Percentiles rank a stretch among this genome's conserved stretches.
phyloP scores from a whole-genome alignment of 2,113 vertebrate genomes.

The Oxygymnocypris stewartii region DNA sequence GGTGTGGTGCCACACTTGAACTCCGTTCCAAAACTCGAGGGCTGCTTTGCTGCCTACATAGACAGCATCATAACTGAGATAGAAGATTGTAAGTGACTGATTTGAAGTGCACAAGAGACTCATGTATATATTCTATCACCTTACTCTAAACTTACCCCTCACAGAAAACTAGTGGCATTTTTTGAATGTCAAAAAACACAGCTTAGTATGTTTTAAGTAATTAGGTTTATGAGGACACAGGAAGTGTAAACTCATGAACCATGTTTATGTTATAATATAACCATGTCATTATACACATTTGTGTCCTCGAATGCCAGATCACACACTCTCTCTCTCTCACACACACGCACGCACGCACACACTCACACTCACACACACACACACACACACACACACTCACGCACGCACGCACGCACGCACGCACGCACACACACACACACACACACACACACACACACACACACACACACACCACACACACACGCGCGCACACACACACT shows the following conservation, averaged over 20 bases:
- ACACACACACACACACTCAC: background rate
- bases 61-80: background rate
- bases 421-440: background rate
- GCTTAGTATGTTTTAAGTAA: background rate
- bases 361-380: background rate
- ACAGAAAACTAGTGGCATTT: too few species aligned
- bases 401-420: background rate
- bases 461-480: background rate
- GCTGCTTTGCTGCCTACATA: background rate
- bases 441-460: background rate
- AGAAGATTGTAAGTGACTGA: too few species aligned
- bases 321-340: too few species aligned
- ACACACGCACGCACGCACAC: too few species aligned
- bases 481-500: background rate
- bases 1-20: background rate
- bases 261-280: background rate
- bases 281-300: background rate
- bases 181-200: background rate
- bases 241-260: background rate
- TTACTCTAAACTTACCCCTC: too few species aligned
- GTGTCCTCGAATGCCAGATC: background rate
- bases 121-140: too few species aligned
- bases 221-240: background rate
- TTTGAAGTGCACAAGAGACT: background rate
- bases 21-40: background rate